phyloP scores from a whole-genome alignment of 1,140 invertebrate genomes.

The Drosophila lacertosa region DNA sequence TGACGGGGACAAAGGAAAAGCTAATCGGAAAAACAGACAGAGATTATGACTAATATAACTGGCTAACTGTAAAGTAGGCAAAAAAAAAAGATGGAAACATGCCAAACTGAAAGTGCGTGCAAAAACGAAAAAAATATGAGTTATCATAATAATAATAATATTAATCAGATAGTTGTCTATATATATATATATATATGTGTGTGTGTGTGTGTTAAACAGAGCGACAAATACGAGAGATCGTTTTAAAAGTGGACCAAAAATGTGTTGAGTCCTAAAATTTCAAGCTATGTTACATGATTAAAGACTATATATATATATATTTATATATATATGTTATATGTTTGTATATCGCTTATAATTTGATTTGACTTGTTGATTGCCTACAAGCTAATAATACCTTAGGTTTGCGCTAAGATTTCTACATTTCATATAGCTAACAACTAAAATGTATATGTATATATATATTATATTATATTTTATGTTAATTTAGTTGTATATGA shows the following conservation, averaged over 20 bases:
- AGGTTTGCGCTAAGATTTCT: conserved; percentile 80
- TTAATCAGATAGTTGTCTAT: conserved; percentile 9
- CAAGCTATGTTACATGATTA: conserved; percentile 59
- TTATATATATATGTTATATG: conserved; percentile 40
- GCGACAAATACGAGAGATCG: conserved; percentile 77
- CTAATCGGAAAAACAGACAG: conserved; percentile 49
- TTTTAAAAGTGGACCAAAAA: conserved; percentile 64
- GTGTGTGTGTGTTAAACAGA: no score
- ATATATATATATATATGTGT: conserved; percentile 15
- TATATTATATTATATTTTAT: conserved; percentile 35
- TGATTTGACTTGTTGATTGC: conserved; percentile 82
- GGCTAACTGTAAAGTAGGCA: neutral
- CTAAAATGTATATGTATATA: conserved; percentile 37
- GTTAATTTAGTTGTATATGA: conserved; percentile 44
- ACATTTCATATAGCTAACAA: conserved; percentile 49
- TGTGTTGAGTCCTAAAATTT: conserved; percentile 56
- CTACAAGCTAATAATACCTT: conserved; percentile 82
- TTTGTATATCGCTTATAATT: conserved; percentile 62
- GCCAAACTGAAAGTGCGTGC: conserved; percentile 13
- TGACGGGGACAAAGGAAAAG: conserved; percentile 1
- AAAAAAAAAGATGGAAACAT: conserved; percentile 18
- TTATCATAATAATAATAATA: no score
- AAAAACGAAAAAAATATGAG: conserved; percentile 25
- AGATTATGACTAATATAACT: neutral
- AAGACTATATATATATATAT: conserved; percentile 14